These are phyloP conservation scores for human (Homo sapiens) DNA, from an alignment of 2,113 vertebrate species.

Conservation along the genomic window GRCh38 chr17:20242001-20242500, in stretches of 20 bases:
- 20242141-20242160: not conserved
- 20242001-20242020: not conserved
- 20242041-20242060: not conserved
- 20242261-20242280: not conserved
- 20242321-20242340: not conserved
- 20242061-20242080: not conserved
- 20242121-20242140: not conserved
- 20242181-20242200: not conserved
- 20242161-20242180: not conserved
- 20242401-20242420: not conserved
- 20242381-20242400: not conserved
- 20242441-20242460: too few species aligned
- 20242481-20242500: not conserved
- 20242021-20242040: not conserved
- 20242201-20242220: not conserved
- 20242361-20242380: too few species aligned
- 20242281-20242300: not conserved
- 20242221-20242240: not conserved
- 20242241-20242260: not conserved
- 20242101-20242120: not conserved
- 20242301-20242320: not conserved
- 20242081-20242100: not conserved
- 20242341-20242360: not conserved
- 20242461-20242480: rapidly evolving
- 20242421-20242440: not conserved